These are phyloP conservation scores for Pelochelys cantorii DNA, from an alignment of 2,797 vertebrate genomes.

Conservation along the genomic window DNA sequence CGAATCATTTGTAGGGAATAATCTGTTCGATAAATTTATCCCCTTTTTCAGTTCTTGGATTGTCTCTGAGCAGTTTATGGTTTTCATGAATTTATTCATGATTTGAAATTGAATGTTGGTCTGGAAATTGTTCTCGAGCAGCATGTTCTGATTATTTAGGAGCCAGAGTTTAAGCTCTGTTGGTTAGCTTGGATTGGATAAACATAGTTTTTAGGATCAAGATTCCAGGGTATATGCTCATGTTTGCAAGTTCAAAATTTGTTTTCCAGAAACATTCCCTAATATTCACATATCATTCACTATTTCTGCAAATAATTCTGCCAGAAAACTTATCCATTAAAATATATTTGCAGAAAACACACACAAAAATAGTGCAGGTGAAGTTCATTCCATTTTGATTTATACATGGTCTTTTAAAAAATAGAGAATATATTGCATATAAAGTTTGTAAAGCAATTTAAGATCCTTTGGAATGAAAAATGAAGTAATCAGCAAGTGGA, in stretches of 20 bases:
- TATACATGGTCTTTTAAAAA: not conserved
- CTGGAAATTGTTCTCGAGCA: conserved; percentile 35
- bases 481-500: conserved; percentile 9
- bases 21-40: not conserved
- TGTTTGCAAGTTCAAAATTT: not conserved
- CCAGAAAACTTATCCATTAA: not conserved
- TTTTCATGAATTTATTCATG: not conserved
- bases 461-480: conserved; percentile 53
- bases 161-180: not conserved
- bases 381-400: conserved; percentile 1
- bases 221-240: not conserved
- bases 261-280: conserved; percentile 24
- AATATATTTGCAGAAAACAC: not conserved
- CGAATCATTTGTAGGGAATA: not conserved
- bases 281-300: not conserved
- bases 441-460: not conserved
- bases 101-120: conserved; percentile 9
- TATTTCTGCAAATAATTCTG: not conserved
- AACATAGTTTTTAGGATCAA: not conserved
- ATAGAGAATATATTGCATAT: not conserved
- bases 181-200: conserved; percentile 10
- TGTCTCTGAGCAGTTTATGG: not conserved
- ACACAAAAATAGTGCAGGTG: not conserved
- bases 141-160: not conserved
- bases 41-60: not conserved